Evolutionary conservation across 1,140 invertebrate species (phyloP).

Genomic region (Cardiocondyla obscurior): DNA sequence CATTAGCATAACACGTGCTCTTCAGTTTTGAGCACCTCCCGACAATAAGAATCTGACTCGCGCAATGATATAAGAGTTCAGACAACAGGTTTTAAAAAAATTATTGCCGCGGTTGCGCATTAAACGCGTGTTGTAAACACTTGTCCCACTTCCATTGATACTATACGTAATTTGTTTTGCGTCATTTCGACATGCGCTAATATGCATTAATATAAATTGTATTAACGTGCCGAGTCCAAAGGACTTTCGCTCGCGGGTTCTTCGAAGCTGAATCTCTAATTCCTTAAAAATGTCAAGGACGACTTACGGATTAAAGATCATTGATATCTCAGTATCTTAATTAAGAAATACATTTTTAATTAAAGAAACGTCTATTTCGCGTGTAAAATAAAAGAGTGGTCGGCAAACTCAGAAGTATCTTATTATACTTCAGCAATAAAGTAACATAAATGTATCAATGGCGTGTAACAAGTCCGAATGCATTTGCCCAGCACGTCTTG

Average conservation of each 20-base stretch:
- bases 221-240: background rate
- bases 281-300: background rate
- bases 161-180: background rate
- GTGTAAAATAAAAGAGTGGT: background rate
- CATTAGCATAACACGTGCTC: background rate
- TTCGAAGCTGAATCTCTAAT: background rate
- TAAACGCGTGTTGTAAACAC: background rate
- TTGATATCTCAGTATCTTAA: background rate
- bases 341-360: too few species aligned
- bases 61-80: background rate
- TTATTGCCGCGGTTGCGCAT: background rate
- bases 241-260: background rate
- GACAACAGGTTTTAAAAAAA: background rate
- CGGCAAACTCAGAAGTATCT: background rate
- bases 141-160: constrained; percentile 18
- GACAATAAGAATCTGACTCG: background rate
- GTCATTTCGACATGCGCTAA: background rate
- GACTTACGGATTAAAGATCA: background rate
- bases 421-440: background rate
- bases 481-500: background rate
- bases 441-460: background rate
- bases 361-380: background rate
- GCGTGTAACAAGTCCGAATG: background rate
- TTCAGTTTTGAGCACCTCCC: background rate
- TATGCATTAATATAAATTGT: background rate